Evolutionary conservation across 1,140 invertebrate genomes (phyloP).

Genomic region (Neocloeon triangulifer): DNA sequence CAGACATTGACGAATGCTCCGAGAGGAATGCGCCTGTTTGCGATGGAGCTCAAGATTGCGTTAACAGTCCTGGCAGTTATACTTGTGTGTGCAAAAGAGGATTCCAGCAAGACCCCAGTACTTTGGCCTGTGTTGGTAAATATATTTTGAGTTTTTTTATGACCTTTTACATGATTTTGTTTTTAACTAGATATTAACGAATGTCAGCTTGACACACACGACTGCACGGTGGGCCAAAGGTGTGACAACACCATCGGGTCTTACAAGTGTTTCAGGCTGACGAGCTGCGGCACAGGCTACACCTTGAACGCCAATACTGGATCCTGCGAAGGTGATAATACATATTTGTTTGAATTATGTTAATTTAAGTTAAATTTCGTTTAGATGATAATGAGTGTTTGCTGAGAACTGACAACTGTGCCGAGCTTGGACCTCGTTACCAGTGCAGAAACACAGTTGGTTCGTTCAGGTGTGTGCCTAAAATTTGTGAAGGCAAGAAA

Average conservation of each 20-base stretch:
- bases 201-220: slow-evolving; percentile 28
- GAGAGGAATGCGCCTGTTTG: slow-evolving; percentile 13
- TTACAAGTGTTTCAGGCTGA: slow-evolving; percentile 56
- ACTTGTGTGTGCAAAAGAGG: slow-evolving; percentile 24
- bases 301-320: slow-evolving; percentile 71
- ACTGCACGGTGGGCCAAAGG: slow-evolving; percentile 39
- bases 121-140: slow-evolving; percentile 26
- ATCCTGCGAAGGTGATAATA: slow-evolving; percentile 55
- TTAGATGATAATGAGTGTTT: slow-evolving; percentile 83
- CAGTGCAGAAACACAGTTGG: slow-evolving; percentile 67
- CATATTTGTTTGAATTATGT: background rate
- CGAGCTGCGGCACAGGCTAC: slow-evolving; percentile 89
- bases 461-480: slow-evolving; percentile 48
- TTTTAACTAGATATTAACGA: slow-evolving; percentile 43
- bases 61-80: slow-evolving; percentile 26
- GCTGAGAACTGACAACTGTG: slow-evolving; percentile 59
- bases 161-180: background rate
- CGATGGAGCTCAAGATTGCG: slow-evolving; percentile 24
- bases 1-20: slow-evolving; percentile 9
- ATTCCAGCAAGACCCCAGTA: slow-evolving; percentile 24
- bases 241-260: slow-evolving; percentile 82
- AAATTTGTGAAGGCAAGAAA: slow-evolving; percentile 21
- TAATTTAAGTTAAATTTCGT: too few species aligned
- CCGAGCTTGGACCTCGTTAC: slow-evolving; percentile 33
- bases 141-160: background rate